Evolutionary conservation across 2,888 invertebrate species (phyloP).

Genomic region (Terebella lapidaria): DNA sequence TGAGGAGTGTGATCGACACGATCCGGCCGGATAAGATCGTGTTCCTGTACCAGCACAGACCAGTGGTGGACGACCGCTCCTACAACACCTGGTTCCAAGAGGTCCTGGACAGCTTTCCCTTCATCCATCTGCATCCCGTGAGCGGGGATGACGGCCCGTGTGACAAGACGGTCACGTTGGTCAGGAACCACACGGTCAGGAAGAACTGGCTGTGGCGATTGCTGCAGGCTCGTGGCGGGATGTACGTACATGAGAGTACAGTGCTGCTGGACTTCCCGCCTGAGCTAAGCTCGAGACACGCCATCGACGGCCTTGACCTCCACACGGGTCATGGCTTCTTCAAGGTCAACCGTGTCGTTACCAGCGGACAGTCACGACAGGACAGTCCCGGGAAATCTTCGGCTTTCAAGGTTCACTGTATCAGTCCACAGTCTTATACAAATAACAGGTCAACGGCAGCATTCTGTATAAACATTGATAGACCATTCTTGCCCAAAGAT

Average conservation of each 20-base stretch:
- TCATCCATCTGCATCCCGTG: too few relatives aligned
- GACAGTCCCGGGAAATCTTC: too few relatives aligned
- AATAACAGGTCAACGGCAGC: too few relatives aligned
- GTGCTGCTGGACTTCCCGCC: neutral
- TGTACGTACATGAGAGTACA: neutral
- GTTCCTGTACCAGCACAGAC: constrained; percentile 28
- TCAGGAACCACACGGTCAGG: neutral
- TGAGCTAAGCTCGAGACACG: neutral
- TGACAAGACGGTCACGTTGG: neutral
- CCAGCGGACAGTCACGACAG: too few relatives aligned
- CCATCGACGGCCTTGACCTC: neutral
- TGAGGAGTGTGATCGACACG: constrained; percentile 34
- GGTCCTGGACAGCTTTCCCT: constrained; percentile 3
- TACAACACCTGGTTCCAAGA: constrained; percentile 24
- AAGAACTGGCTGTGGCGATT: neutral
- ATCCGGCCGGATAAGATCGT: constrained; percentile 35
- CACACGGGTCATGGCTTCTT: neutral
- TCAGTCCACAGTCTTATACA: too few relatives aligned
- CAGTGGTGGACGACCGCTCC: constrained; percentile 25
- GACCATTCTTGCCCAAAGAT: too few relatives aligned
- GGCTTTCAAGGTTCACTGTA: too few relatives aligned
- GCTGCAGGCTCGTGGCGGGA: neutral
- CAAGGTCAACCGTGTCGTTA: too few relatives aligned
- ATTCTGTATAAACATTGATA: too few relatives aligned
- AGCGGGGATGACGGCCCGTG: too few relatives aligned